Base-by-base conservation (phyloP, 64 coral and sea anemone genomes). In the Actinia tenebrosa region DNA sequence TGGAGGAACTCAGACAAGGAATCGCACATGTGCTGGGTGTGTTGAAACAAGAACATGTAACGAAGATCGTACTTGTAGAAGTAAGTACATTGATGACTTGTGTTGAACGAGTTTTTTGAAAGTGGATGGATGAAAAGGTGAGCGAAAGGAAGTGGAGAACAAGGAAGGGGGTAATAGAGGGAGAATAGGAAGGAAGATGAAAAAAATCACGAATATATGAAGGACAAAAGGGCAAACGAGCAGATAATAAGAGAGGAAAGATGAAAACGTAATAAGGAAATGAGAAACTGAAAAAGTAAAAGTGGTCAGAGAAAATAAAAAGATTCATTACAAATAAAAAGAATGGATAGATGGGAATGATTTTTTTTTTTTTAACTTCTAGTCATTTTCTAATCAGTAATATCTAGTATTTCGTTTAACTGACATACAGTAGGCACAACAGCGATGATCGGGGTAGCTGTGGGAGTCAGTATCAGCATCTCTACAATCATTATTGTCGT, bases 21-120 rank as follows among this genome's bases (percentile, higher is more conserved):
- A 83, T 42, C 80, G 90, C 80, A 87, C 85, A 22, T 92, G 90
- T 61, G 85, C 53, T 13, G 23, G 56, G 1, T 92, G 90, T 52
- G 66, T 59, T 7, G 22, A 87, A 77, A 87, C 56, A 45, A 37
- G 86, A 16, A 71, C 22, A 47, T 92, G 90, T 42, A 87, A 63
- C 46, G 0, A 37, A 37, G 30, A 55, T 6, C 19, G 18, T 25
- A 68, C 58, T 22, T 92, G 90, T 23, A 61, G 18, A 20, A 85
- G 90, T 92, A n/a, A 83, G 90, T 69, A 66, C 63, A 61, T 15
- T 23, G 6, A 0, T 66, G n/a, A 23, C 19, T 23, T 20, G 56
- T 58, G 7, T 8, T 50, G 3, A 50, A 37, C 30, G 30, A 37
- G 0, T 50, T 50, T 4, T 3, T 5, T 8, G 47, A 1, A 50